Evolutionary conservation across 2,797 vertebrate species (phyloP).

Genomic region (Sus cebifrons): DNA sequence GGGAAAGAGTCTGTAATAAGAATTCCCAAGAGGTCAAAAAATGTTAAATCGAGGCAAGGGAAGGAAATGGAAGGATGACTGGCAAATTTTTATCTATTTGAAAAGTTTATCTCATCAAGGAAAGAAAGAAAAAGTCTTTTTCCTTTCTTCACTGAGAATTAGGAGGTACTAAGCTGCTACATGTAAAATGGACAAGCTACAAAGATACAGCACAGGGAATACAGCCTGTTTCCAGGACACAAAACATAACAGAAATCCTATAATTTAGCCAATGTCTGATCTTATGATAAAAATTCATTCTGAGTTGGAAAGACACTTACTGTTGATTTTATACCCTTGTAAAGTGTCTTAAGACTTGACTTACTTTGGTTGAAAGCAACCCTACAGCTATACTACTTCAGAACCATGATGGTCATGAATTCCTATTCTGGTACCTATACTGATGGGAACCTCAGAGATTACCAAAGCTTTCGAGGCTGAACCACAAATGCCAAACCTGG

Average conservation of each 20-base stretch:
- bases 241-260: background rate
- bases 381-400: background rate
- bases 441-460: background rate
- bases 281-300: conserved; percentile 19
- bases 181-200: too few relatives aligned
- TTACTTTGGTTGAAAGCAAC: conserved; percentile 8
- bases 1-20: background rate
- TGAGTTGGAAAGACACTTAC: background rate
- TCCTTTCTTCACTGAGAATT: background rate
- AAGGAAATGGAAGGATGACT: background rate
- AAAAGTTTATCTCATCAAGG: conserved; percentile 43
- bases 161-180: too few relatives aligned
- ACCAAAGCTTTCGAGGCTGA: background rate
- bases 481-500: background rate
- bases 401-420: background rate
- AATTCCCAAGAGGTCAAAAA: background rate
- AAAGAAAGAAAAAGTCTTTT: conserved; percentile 15
- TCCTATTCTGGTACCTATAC: background rate
- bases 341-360: conserved; percentile 18
- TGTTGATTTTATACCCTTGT: conserved; percentile 33
- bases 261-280: background rate
- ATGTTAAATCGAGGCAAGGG: background rate
- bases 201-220: too few relatives aligned
- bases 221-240: background rate
- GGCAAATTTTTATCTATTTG: background rate